A percentile compares a stretch with the other conserved stretches of the same genome.
phyloP scores from a whole-genome alignment of 2,797 vertebrate genomes.

The Mormyrops boulengeri region DNA sequence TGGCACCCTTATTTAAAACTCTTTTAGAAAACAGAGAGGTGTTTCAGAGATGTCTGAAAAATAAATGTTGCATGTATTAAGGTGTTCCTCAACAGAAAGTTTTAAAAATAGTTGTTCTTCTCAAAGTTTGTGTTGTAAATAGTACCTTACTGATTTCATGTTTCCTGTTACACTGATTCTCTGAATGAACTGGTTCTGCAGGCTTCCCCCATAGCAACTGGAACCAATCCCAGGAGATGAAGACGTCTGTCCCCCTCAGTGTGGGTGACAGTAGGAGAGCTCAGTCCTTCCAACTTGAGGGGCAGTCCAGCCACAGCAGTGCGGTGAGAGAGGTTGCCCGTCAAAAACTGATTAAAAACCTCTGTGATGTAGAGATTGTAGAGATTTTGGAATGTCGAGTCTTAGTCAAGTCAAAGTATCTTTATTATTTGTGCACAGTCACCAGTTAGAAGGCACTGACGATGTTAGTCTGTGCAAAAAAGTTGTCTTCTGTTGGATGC shows the following conservation, averaged over 20 bases:
- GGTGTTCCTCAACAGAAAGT: not conserved
- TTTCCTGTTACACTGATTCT: not conserved
- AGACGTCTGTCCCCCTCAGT: slow-evolving; percentile 44
- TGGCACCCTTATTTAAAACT: not conserved
- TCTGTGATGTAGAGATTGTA: not conserved
- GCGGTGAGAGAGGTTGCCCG: slow-evolving; percentile 39
- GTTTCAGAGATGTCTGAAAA: not conserved
- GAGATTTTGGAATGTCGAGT: not conserved
- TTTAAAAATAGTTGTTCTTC: not conserved
- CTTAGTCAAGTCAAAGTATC: not conserved
- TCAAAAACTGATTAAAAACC: not conserved
- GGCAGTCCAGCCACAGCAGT: slow-evolving; percentile 16
- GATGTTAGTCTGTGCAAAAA: not conserved
- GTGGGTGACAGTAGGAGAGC: slow-evolving; percentile 46
- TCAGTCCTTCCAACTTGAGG: not conserved
- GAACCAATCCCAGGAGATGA: slow-evolving; percentile 44
- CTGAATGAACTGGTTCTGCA: slow-evolving; percentile 44
- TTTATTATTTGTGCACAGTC: not conserved
- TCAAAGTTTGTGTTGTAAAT: too few relatives aligned
- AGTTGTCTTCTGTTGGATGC: not conserved
- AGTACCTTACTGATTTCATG: not conserved
- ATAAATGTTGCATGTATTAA: not conserved
- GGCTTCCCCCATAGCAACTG: slow-evolving; percentile 45
- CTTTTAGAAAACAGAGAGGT: not conserved
- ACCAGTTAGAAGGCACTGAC: not conserved